Conservation (phyloP, 2,888 invertebrate genomes). For the Endotricha flammealis region DNA sequence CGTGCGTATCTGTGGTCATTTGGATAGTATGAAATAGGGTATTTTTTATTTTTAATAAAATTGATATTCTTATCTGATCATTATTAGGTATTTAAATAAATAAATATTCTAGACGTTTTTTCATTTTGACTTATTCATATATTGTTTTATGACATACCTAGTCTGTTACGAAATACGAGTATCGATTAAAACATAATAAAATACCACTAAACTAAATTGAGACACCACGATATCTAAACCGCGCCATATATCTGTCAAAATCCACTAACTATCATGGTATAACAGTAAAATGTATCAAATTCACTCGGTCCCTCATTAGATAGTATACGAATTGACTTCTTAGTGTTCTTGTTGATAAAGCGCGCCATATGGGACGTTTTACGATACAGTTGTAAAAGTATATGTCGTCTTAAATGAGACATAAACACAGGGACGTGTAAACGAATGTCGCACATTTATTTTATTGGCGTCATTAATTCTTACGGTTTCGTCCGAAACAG, state of each 20-base stretch:
- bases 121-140: too few relatives aligned
- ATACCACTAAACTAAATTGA: too few relatives aligned
- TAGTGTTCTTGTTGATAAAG: slow-evolving; percentile 48
- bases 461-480: slow-evolving; percentile 72
- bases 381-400: slow-evolving; percentile 67
- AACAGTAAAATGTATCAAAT: slow-evolving; percentile 20
- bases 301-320: slow-evolving; percentile 54
- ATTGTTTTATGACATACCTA: too few relatives aligned
- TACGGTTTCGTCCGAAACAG: slow-evolving; percentile 56
- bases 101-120: too few relatives aligned
- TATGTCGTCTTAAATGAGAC: slow-evolving; percentile 76
- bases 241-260: not conserved
- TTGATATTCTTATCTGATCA: too few relatives aligned
- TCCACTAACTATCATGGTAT: not conserved
- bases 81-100: too few relatives aligned
- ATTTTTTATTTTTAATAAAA: too few relatives aligned
- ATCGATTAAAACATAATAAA: too few relatives aligned
- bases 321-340: slow-evolving; percentile 47
- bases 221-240: too few relatives aligned
- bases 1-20: too few relatives aligned
- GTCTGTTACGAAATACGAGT: too few relatives aligned
- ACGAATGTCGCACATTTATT: slow-evolving; percentile 75
- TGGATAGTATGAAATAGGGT: too few relatives aligned
- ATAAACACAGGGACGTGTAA: slow-evolving; percentile 74
- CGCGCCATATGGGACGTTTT: slow-evolving; percentile 66